Evolutionary conservation across 2,797 vertebrate genomes (phyloP).

Genomic region (Crocodylus rhombifer): DNA sequence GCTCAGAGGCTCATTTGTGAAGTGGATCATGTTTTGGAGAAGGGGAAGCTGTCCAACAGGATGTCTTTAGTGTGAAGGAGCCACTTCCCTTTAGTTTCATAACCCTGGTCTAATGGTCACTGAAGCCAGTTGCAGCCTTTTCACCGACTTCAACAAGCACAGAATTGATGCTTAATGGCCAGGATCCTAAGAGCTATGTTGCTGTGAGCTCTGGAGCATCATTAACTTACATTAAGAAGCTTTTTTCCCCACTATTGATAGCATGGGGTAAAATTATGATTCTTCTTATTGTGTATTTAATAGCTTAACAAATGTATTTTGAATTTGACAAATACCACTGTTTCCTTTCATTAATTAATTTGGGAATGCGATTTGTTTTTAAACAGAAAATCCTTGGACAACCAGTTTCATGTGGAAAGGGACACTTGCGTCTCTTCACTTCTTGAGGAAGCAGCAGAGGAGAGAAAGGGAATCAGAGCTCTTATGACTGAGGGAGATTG

Average conservation of each 20-base stretch:
- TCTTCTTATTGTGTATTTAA: neutral
- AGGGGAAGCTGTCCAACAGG: neutral
- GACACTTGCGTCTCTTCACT: neutral
- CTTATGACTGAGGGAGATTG: neutral
- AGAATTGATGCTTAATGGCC: neutral
- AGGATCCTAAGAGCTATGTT: neutral
- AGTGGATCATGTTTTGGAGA: neutral
- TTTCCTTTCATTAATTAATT: neutral
- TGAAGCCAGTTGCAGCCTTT: neutral
- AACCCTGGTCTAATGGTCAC: rapidly evolving
- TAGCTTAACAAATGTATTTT: neutral
- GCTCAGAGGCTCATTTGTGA: neutral
- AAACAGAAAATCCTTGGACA: neutral
- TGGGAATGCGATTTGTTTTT: neutral
- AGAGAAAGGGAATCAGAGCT: neutral
- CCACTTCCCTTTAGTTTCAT: neutral
- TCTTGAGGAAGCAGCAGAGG: neutral
- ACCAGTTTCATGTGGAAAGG: neutral
- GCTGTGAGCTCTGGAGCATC: neutral
- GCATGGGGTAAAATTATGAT: neutral
- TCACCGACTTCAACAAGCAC: neutral
- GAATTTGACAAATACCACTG: neutral
- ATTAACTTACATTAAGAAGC: neutral
- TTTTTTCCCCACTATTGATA: neutral
- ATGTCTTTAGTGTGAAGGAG: neutral